Conservation (phyloP, 2,888 invertebrate species). For the Encarsia formosa region DNA sequence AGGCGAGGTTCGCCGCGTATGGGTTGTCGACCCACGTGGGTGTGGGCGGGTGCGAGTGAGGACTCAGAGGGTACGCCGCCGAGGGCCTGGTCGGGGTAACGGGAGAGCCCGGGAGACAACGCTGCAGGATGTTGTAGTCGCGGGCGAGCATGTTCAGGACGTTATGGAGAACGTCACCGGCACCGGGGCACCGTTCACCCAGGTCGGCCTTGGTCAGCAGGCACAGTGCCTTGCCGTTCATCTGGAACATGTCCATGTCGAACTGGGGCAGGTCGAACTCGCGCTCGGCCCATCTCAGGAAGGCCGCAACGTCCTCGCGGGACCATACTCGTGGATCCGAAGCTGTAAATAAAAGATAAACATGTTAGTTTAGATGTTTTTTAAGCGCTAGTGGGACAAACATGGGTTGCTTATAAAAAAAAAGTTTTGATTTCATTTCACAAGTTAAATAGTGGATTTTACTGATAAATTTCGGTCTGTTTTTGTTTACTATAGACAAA, state of each 20-base stretch:
- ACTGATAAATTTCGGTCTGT: neutral
- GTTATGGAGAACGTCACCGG: slow-evolving; percentile 91
- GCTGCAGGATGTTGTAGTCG: slow-evolving; percentile 73
- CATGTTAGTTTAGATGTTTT: no score
- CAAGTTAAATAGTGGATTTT: no score
- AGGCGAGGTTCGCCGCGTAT: slow-evolving; percentile 62
- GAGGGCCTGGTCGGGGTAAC: slow-evolving; percentile 75
- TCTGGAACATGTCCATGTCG: slow-evolving; percentile 90
- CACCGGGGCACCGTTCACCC: slow-evolving; percentile 86
- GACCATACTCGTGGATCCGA: slow-evolving; percentile 88
- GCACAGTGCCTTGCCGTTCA: slow-evolving; percentile 95
- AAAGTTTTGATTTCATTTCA: no score
- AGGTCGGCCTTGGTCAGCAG: slow-evolving; percentile 85
- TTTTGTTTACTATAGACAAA: no score
- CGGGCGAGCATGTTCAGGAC: slow-evolving; percentile 83
- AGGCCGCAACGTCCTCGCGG: slow-evolving; percentile 82
- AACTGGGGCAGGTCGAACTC: slow-evolving; percentile 89
- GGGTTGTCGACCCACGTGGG: slow-evolving; percentile 65
- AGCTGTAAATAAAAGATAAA: slow-evolving; percentile 55
- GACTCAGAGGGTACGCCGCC: slow-evolving; percentile 70
- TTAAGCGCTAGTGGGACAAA: no score
- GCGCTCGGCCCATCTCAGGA: slow-evolving; percentile 86
- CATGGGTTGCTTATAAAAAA: no score
- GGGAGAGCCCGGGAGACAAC: slow-evolving; percentile 75
- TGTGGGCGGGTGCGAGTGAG: slow-evolving; percentile 77